phyloP scores from a whole-genome alignment of 2,113 vertebrate genomes.

The Catharus bicknelli region DNA sequence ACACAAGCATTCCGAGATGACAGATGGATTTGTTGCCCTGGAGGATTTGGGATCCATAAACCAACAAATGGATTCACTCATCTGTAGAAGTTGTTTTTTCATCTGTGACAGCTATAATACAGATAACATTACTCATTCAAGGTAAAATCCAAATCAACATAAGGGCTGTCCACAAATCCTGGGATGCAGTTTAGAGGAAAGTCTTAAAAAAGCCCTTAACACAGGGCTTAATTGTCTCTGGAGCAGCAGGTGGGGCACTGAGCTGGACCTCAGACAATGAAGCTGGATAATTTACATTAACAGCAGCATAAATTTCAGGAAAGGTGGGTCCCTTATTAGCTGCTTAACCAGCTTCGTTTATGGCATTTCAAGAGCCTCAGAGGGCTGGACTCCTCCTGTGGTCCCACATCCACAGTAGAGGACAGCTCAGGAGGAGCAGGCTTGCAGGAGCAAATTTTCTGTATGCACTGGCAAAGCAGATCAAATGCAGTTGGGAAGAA shows the following conservation, averaged over 20 bases:
- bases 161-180: constrained; percentile 14
- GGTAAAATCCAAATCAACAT: constrained; percentile 40
- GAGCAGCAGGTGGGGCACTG: neutral
- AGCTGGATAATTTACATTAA: neutral
- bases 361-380: neutral
- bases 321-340: neutral
- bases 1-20: constrained; percentile 37
- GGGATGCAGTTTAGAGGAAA: neutral
- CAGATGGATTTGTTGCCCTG: constrained; percentile 59
- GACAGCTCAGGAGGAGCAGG: neutral
- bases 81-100: constrained; percentile 69
- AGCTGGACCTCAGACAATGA: neutral
- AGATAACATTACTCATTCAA: constrained; percentile 65
- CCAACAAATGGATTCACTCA: constrained; percentile 70
- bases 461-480: neutral
- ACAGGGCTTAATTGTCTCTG: neutral
- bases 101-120: constrained; percentile 67
- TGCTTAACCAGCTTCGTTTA: neutral
- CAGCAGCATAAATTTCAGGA: neutral
- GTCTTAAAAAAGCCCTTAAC: neutral
- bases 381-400: neutral
- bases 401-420: neutral
- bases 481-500: rapidly evolving
- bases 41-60: constrained; percentile 67
- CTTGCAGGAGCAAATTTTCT: neutral